Evolutionary conservation across 2,113 vertebrate genomes (phyloP), one percentile per base, ranked within the genome.

Genomic region (Heteronetta atricapilla): DNA sequence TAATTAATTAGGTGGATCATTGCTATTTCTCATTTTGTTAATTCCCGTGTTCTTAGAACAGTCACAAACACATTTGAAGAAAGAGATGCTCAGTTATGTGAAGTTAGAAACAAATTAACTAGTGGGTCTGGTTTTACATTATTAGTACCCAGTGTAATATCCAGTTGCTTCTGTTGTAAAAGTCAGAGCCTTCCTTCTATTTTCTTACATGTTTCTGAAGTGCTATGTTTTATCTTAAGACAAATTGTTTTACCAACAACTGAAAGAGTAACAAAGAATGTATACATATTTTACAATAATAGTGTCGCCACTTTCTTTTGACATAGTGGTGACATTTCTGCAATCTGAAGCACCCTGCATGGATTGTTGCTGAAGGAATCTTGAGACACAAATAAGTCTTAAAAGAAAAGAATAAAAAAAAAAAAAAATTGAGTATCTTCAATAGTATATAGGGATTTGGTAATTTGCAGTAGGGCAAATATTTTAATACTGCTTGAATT

Each of bases 281-380:
- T 88, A 53, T 60, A 22, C 15, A 29, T 96, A 70, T 90, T 93
- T 96, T 96, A 82, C 34, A 89, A 50, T 55, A 87, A 28, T 26
- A 44, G 36, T 84, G 21, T 85, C 33, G 20, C 7, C 4, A 5
- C 8, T 86, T 60, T 62, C n/a, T 86, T 89, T 68, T 94, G 58
- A 40, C 25, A 19, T 31, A 73, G 46, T 70, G 33, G 52, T 94
- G 81, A 67, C 64, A 77, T 8, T 52, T 66, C 62, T 68, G 50
- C 83, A 90, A 6, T 86, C 91, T 90, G 67, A 81, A 91, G 81
- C 72, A 90, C 77, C 58, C 70, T 86, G 67, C 68, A 26, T 67
- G 53, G 79, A 95, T 96, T 96, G 85, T 93, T 95, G 74, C 83
- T 90, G 52, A 90, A 94, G 38, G 29, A 86, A 87, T 83, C 64